Evolutionary conservation across 2,888 invertebrate genomes (phyloP).

Genomic region (Epinotia nisella): DNA sequence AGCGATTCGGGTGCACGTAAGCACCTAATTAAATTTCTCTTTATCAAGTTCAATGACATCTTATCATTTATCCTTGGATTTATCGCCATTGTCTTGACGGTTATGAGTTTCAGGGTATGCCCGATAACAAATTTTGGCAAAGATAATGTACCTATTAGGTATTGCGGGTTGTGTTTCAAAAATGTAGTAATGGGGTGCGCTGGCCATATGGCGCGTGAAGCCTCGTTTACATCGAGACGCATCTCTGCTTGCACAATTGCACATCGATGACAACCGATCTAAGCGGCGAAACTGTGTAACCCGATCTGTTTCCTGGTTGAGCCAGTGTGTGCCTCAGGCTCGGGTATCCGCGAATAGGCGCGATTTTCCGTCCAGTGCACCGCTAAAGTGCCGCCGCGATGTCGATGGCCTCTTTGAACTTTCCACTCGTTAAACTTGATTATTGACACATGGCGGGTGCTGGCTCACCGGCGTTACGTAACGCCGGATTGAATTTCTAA

Average conservation of each 20-base stretch:
- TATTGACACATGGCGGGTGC: slow-evolving; percentile 71
- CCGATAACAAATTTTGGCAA: slow-evolving; percentile 24
- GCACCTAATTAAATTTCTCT: slow-evolving; percentile 57
- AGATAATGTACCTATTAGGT: neutral
- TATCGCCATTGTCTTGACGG: slow-evolving; percentile 65
- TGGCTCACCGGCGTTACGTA: slow-evolving; percentile 61
- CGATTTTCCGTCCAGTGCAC: slow-evolving; percentile 72
- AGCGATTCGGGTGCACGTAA: slow-evolving; percentile 42
- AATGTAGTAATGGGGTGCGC: neutral
- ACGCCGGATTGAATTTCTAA: slow-evolving; percentile 60
- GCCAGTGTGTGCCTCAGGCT: slow-evolving; percentile 51
- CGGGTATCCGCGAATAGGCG: slow-evolving; percentile 66
- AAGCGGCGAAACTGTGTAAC: slow-evolving; percentile 28
- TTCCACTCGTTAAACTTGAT: slow-evolving; percentile 80
- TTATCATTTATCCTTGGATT: slow-evolving; percentile 78
- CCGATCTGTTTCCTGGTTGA: slow-evolving; percentile 22
- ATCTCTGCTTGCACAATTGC: slow-evolving; percentile 6
- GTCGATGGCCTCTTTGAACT: slow-evolving; percentile 78
- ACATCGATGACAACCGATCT: slow-evolving; percentile 16
- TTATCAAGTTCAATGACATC: slow-evolving; percentile 78
- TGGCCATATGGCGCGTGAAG: slow-evolving; percentile 9
- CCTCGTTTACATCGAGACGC: slow-evolving; percentile 7
- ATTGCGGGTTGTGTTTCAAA: neutral
- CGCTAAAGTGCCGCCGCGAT: slow-evolving; percentile 67
- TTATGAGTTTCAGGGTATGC: slow-evolving; percentile 32